These are phyloP conservation scores for Periophthalmodon schlosseri DNA, from an alignment of 2,113 vertebrate species.

Conservation along the genomic window DNA sequence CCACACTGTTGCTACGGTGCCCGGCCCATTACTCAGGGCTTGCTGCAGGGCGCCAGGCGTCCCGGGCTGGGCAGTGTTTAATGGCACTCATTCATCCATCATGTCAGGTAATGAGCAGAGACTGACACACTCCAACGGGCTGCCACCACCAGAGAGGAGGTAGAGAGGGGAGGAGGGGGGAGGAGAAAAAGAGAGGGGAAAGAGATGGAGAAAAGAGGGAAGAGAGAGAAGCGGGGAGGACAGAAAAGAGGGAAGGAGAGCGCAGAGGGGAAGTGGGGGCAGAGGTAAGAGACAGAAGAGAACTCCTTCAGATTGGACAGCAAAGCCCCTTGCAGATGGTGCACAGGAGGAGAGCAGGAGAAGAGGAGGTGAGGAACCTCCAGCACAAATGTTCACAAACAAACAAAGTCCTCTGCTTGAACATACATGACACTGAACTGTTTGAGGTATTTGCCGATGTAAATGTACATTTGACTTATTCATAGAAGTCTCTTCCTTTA, in stretches of 20 bases:
- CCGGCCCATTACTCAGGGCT: constrained; percentile 68
- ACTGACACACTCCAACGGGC: constrained; percentile 36
- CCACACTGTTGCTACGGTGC: constrained; percentile 23
- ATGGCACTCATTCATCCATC: constrained; percentile 71
- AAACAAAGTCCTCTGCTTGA: constrained; percentile 10
- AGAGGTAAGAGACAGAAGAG: constrained; percentile 19
- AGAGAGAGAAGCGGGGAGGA: background rate
- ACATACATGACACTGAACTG: background rate
- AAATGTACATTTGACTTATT: constrained; percentile 12
- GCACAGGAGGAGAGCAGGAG: constrained; percentile 61
- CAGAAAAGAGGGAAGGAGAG: background rate
- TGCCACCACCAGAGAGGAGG: constrained; percentile 27
- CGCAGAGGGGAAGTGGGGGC: background rate
- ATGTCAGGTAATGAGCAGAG: constrained; percentile 79
- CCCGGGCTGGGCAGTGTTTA: constrained; percentile 69
- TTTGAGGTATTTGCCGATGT: constrained; percentile 21
- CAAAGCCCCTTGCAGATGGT: constrained; percentile 66
- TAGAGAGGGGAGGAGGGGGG: background rate
- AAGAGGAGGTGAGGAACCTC: constrained; percentile 33
- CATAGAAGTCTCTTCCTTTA: constrained; percentile 14
- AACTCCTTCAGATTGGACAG: constrained; percentile 55
- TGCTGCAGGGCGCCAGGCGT: constrained; percentile 68
- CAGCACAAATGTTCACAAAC: constrained; percentile 30
- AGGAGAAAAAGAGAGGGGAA: background rate
- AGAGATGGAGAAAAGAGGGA: background rate